These are phyloP conservation scores for Macrosiphum euphorbiae DNA, from an alignment of 2,888 invertebrate genomes.

Conservation along the genomic window DNA sequence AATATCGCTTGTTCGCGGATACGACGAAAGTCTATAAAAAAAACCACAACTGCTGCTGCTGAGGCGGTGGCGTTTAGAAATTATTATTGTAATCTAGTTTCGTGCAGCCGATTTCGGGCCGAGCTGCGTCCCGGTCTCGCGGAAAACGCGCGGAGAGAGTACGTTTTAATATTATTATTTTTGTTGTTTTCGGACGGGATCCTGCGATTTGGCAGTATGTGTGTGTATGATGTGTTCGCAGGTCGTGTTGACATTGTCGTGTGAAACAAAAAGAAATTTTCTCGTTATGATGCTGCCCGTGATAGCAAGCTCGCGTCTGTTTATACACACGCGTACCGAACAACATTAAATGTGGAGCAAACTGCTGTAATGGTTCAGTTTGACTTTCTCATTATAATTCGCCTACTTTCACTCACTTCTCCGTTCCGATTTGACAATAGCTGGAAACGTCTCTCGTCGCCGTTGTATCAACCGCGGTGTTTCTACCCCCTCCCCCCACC, in stretches of 20 bases:
- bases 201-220: neutral
- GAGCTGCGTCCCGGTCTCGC: neutral
- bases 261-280: constrained; percentile 58
- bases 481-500: neutral
- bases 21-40: neutral
- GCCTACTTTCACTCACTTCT: constrained; percentile 63
- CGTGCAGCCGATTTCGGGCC: neutral
- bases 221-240: neutral
- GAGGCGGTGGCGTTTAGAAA: neutral
- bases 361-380: constrained; percentile 57
- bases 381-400: constrained; percentile 64
- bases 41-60: neutral
- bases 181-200: constrained; percentile 28
- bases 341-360: constrained; percentile 62
- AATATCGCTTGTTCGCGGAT: neutral
- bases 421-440: constrained; percentile 61
- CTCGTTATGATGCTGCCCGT: constrained; percentile 36
- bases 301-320: neutral
- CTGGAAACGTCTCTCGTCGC: constrained; percentile 36
- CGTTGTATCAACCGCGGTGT: neutral
- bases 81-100: neutral
- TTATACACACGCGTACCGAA: neutral
- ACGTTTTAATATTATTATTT: neutral
- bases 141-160: neutral
- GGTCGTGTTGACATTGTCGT: constrained; percentile 45